Evolutionary conservation across 1,140 invertebrate genomes (phyloP).

Genomic region (Venustaconcha ellipsiformis): DNA sequence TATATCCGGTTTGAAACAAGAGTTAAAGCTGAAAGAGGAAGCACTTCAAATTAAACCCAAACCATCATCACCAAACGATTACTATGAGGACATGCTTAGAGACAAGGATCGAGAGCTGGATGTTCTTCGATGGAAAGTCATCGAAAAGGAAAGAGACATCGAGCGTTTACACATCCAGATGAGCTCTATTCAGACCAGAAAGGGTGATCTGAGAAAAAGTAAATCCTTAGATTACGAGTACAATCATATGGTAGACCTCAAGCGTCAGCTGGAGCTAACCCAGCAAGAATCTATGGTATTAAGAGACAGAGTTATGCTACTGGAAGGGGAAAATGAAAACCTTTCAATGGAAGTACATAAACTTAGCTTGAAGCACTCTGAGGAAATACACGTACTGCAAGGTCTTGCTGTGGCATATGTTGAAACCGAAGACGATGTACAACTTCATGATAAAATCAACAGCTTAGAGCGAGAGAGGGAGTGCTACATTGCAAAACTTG

Average conservation of each 20-base stretch:
- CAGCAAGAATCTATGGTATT: constrained; percentile 74
- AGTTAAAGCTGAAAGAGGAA: constrained; percentile 47
- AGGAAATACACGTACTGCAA: background rate
- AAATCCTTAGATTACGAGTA: constrained; percentile 58
- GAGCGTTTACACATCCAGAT: constrained; percentile 81
- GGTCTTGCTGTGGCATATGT: constrained; percentile 14
- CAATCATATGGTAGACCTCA: constrained; percentile 74
- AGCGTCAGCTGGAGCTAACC: constrained; percentile 79
- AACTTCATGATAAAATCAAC: constrained; percentile 14
- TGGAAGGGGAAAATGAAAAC: constrained; percentile 55
- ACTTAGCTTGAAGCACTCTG: background rate
- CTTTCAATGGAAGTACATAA: constrained; percentile 74
- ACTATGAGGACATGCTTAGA: constrained; percentile 59
- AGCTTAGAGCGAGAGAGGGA: background rate
- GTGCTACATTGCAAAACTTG: constrained; percentile 11
- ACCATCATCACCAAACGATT: constrained; percentile 50
- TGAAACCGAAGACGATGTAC: constrained; percentile 6
- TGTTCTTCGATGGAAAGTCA: constrained; percentile 80
- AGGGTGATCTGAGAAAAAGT: constrained; percentile 60
- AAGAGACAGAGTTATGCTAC: constrained; percentile 39
- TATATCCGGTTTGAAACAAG: constrained; percentile 83
- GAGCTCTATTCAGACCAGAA: constrained; percentile 71
- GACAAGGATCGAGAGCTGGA: constrained; percentile 71
- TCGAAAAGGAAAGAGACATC: constrained; percentile 86
- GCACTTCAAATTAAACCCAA: constrained; percentile 33